Evolutionary conservation across 2,113 vertebrate species (phyloP).

Genomic region (Coracopsis vasa): DNA sequence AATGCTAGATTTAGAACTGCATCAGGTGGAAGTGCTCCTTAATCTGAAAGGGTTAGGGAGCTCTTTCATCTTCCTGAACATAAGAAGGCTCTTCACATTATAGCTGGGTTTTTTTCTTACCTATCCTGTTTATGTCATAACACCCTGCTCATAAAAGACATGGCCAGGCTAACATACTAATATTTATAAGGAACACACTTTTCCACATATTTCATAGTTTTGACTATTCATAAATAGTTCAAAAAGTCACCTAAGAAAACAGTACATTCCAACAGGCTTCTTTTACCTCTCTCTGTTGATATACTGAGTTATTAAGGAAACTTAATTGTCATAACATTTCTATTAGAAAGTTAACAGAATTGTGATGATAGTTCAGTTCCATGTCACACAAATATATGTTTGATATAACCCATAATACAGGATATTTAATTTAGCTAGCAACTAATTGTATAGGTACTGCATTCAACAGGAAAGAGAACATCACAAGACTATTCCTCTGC

Average conservation of each 20-base stretch:
- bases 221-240: neutral
- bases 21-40: neutral
- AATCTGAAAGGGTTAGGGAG: neutral
- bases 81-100: neutral
- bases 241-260: slow-evolving; percentile 27
- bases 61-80: neutral
- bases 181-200: neutral
- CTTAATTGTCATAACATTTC: slow-evolving; percentile 67
- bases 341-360: slow-evolving; percentile 55
- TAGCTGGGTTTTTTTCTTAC: neutral
- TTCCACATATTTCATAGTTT: neutral
- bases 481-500: neutral
- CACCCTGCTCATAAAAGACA: neutral
- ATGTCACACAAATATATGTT: neutral
- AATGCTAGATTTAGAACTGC: neutral
- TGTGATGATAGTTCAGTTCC: neutral
- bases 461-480: slow-evolving; percentile 21
- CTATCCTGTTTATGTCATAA: neutral
- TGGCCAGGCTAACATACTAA: neutral
- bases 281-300: slow-evolving; percentile 21
- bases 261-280: neutral
- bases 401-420: slow-evolving; percentile 59
- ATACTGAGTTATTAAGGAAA: slow-evolving; percentile 58
- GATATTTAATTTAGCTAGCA: slow-evolving; percentile 47
- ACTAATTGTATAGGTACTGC: neutral